These are phyloP conservation scores for Oopsacas minuta DNA, from an alignment of 37 sponge, comb jelly and placozoan genomes.

Conservation along the genomic window DNA sequence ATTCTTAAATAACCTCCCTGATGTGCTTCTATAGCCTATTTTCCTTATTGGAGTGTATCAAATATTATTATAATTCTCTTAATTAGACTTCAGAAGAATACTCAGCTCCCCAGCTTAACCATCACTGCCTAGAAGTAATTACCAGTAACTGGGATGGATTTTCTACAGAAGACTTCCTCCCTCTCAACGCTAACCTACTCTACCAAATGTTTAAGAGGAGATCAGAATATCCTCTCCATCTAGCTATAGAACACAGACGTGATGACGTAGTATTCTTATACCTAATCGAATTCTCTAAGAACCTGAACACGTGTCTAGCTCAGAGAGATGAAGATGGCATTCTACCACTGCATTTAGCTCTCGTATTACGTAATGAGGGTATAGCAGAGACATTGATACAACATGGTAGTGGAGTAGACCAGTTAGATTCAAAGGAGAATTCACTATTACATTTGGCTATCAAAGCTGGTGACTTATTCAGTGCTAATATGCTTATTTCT, in stretches of 20 bases:
- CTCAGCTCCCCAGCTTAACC: constrained; percentile 51
- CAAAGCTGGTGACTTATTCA: constrained; percentile 60
- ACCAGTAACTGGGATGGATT: constrained; percentile 72
- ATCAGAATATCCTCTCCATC: constrained; percentile 68
- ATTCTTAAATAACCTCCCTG: no score
- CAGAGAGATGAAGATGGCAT: constrained; percentile 51
- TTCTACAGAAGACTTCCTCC: constrained; percentile 57
- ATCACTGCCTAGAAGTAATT: constrained; percentile 76
- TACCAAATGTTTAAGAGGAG: constrained; percentile 93
- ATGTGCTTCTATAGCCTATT: no score
- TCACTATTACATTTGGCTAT: constrained; percentile 78
- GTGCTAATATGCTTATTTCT: constrained; percentile 68
- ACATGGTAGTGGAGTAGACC: constrained; percentile 64
- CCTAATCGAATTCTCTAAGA: constrained; percentile 52
- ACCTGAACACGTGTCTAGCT: constrained; percentile 50
- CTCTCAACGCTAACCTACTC: constrained; percentile 59
- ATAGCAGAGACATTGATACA: constrained; percentile 70
- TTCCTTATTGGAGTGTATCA: no score
- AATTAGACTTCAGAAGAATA: constrained; percentile 65
- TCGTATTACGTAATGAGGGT: constrained; percentile 54
- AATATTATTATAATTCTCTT: no score
- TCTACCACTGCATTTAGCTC: constrained; percentile 76
- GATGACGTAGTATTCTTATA: constrained; percentile 89
- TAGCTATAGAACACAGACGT: constrained; percentile 70
- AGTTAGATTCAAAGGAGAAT: constrained; percentile 39